Evolutionary conservation across 2,888 invertebrate genomes (phyloP), one percentile per base, ranked within the genome.

Genomic region (Dinocampus coccinellae): DNA sequence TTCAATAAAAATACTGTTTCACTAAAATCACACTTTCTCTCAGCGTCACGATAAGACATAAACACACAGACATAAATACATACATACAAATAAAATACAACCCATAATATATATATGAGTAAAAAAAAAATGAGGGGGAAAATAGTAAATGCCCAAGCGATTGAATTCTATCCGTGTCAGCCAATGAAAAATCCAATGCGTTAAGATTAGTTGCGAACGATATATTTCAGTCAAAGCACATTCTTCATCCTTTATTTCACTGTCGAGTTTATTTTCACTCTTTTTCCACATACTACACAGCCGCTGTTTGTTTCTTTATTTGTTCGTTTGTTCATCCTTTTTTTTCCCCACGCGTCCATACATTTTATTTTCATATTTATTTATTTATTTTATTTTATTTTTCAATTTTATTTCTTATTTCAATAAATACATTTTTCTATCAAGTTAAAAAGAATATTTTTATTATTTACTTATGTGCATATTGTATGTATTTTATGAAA

Each of bases 221-320:
- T 58, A 58, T 58, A 58, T 58, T 57, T 29, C 57, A 24, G 57
- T 57, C 57, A 26, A 58, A 10, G 33, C 29, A 58, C 58, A 58
- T 58, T 58, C 58, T 34, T 58, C 58, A 34, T 58, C 58, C 58
- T 58, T 58, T 58, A 58, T 58, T 58, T 58, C 16, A 58, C 58
- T 58, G 58, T 58, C 58, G 58, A 58, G 34, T 33, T 29, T 33
- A 33, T 16, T 26, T 55, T 55, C 26, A 22, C 26, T 55, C 55
- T 47, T 47, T 47, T 47, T n/a, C 47, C 47, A 47, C 47, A 47
- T 16, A 47, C 16, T 47, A 47, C 47, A 4, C 3, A 47, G 16
- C 47, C 20, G 16, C 13, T 39, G 39, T 16, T 7, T 47, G 9
- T 16, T 47, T 47, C 16, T 47, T 47, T 47, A n/a, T 47, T 7